These are phyloP conservation scores for Dromaius novaehollandiae DNA, from an alignment of 2,113 vertebrate genomes.

Conservation along the genomic window DNA sequence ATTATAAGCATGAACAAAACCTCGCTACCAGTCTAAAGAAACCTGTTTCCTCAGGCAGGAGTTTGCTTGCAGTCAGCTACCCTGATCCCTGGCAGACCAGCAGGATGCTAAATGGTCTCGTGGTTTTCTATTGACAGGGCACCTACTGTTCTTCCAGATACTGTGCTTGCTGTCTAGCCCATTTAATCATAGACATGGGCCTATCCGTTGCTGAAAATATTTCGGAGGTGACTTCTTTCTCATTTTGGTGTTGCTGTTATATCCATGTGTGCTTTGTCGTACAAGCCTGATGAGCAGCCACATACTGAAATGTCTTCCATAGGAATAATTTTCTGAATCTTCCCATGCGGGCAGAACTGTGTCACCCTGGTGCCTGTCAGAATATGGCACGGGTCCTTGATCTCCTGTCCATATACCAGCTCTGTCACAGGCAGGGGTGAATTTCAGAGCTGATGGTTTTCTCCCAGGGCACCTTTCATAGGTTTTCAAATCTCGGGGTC, in stretches of 20 bases:
- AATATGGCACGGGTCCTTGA: neutral
- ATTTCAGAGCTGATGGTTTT: neutral
- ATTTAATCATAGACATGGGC: no score
- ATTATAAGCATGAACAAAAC: neutral
- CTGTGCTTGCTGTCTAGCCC: neutral
- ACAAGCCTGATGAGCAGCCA: neutral
- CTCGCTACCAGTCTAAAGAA: neutral
- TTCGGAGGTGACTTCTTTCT: neutral
- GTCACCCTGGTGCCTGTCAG: neutral
- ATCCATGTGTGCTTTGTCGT: neutral
- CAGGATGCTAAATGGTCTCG: neutral
- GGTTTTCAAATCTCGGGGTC: neutral
- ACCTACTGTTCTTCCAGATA: neutral
- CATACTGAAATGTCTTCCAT: fast-evolving
- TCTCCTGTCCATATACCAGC: neutral
- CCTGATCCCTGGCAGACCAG: neutral
- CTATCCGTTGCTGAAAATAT: neutral
- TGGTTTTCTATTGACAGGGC: neutral
- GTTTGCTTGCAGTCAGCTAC: no score
- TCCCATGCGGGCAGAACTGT: fast-evolving
- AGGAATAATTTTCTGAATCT: neutral
- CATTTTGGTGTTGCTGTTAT: neutral
- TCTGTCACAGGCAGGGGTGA: neutral
- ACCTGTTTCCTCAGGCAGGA: neutral
- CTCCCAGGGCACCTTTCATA: neutral